phyloP scores from a whole-genome alignment of 2,113 vertebrate genomes.

The Varanus komodoensis region DNA sequence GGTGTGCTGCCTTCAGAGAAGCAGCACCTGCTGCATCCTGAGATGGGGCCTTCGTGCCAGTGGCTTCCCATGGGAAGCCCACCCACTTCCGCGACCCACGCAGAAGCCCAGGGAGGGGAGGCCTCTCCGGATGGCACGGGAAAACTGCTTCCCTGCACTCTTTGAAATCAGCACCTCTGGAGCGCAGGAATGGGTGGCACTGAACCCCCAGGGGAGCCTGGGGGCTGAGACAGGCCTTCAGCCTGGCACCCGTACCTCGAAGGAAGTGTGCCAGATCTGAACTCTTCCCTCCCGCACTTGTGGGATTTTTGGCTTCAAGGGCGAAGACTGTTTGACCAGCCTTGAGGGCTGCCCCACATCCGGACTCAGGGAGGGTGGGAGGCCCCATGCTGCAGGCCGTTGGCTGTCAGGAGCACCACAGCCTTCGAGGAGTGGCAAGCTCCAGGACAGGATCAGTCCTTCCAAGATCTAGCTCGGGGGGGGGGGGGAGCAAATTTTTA shows the following conservation, averaged over 20 bases:
- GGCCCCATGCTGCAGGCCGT: no score
- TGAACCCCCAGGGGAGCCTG: no score
- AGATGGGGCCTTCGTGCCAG: background rate
- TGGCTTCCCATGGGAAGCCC: background rate
- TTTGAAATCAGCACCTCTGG: background rate
- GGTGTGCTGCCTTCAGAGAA: background rate
- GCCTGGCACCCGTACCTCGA: no score
- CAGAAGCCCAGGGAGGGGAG: background rate
- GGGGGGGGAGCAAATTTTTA: background rate
- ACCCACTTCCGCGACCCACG: background rate
- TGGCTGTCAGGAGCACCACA: no score
- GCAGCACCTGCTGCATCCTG: background rate
- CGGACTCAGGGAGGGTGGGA: no score
- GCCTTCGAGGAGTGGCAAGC: background rate
- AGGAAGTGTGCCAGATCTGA: no score
- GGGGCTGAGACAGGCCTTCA: no score
- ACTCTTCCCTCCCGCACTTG: no score
- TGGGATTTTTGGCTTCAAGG: no score
- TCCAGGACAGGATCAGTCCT: background rate
- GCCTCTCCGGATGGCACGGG: background rate
- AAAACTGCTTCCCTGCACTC: background rate
- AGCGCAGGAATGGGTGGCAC: background rate
- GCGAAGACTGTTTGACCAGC: no score
- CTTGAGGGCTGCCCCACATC: no score
- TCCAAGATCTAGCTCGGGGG: background rate